Evolutionary conservation across 2,888 invertebrate species (phyloP).

Genomic region (Metellina segmentata): DNA sequence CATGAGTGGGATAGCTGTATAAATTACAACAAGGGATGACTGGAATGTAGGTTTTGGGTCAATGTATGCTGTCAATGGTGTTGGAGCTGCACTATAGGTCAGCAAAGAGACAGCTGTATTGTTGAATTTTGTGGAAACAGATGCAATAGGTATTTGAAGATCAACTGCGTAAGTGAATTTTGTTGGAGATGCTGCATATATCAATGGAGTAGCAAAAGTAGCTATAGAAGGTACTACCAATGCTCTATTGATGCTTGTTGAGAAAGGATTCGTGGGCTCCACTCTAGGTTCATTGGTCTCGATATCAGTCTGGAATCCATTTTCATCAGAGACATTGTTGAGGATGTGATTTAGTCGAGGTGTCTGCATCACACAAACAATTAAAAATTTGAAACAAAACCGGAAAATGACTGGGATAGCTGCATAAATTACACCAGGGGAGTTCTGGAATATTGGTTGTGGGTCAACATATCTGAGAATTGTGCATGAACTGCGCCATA

Average conservation of each 20-base stretch:
- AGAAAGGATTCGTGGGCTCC: constrained; percentile 77
- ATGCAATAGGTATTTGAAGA: not conserved
- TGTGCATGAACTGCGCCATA: not conserved
- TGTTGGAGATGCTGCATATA: not conserved
- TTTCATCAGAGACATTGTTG: constrained; percentile 78
- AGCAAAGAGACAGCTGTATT: not conserved
- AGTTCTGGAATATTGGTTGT: too few relatives aligned
- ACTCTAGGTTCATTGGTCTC: constrained; percentile 78
- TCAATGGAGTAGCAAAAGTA: constrained; percentile 21
- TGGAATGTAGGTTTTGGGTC: too few relatives aligned
- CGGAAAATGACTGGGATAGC: not conserved
- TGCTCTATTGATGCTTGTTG: constrained; percentile 77
- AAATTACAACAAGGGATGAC: too few relatives aligned
- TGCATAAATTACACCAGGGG: not conserved
- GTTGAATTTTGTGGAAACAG: too few relatives aligned
- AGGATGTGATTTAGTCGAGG: constrained; percentile 74
- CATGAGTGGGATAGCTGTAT: too few relatives aligned
- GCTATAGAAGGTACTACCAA: constrained; percentile 25
- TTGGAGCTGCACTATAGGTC: constrained; percentile 3
- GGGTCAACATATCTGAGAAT: not conserved
- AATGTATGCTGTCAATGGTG: not conserved
- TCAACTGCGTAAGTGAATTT: not conserved
- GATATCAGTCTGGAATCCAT: constrained; percentile 77
- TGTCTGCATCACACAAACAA: too few relatives aligned
- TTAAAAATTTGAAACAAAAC: too few relatives aligned